Evolutionary conservation across 2,888 invertebrate genomes (phyloP).

Genomic region (Tenthredo notha): DNA sequence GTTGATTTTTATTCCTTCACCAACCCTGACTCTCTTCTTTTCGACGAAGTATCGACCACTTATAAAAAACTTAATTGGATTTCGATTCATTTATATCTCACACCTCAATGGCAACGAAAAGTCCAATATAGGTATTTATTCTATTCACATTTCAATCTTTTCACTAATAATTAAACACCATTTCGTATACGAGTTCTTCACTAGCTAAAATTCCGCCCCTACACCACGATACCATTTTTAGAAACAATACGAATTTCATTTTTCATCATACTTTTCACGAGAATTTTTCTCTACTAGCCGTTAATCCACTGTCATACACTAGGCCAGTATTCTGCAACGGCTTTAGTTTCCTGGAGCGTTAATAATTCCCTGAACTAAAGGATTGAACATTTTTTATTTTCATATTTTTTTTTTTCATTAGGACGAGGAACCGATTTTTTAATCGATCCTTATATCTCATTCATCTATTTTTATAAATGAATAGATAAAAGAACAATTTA

Average conservation of each 20-base stretch:
- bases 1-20: background rate
- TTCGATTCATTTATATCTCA: slow-evolving; percentile 19
- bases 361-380: slow-evolving; percentile 35
- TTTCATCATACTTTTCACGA: background rate
- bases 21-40: background rate
- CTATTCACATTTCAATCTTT: slow-evolving; percentile 24
- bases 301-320: slow-evolving; percentile 20
- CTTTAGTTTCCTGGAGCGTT: slow-evolving; percentile 20
- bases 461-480: background rate
- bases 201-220: background rate
- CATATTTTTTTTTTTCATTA: background rate
- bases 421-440: background rate
- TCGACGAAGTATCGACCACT: background rate
- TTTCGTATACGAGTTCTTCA: slow-evolving; percentile 2
- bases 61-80: slow-evolving; percentile 25
- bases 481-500: background rate
- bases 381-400: background rate
- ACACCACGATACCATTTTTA: background rate
- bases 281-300: background rate
- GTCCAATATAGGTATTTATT: background rate
- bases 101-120: background rate
- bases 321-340: slow-evolving; percentile 17
- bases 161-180: slow-evolving; percentile 37
- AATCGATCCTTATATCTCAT: background rate
- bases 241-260: background rate